phyloP scores from a whole-genome alignment of 2,888 invertebrate species.

The Drosophila neonasuta region DNA sequence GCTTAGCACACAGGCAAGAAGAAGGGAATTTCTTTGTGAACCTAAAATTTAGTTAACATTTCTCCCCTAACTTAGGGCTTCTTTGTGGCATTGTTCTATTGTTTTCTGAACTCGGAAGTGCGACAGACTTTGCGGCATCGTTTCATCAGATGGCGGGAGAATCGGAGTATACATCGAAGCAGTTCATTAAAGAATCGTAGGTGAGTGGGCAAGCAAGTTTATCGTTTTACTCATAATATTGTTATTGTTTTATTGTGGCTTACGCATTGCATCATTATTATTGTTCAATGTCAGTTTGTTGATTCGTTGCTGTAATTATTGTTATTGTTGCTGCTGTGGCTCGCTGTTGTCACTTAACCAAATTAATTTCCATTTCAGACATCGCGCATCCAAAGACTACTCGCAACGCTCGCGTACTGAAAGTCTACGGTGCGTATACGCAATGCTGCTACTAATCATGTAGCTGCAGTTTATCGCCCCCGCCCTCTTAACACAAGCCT shows the following conservation, averaged over 20 bases:
- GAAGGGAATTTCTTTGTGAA: too few relatives aligned
- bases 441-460: conserved; percentile 28
- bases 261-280: conserved; percentile 21
- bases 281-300: neutral
- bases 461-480: conserved; percentile 28
- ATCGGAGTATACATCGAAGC: conserved; percentile 78
- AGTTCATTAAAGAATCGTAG: conserved; percentile 79
- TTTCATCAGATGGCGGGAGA: conserved; percentile 88
- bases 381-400: conserved; percentile 91
- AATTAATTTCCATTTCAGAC: conserved; percentile 83
- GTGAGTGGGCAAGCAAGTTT: conserved; percentile 55
- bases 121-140: conserved; percentile 92
- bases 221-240: conserved; percentile 14
- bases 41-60: neutral
- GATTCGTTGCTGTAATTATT: conserved; percentile 2
- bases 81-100: conserved; percentile 94
- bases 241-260: conserved; percentile 22
- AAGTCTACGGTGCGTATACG: conserved; percentile 87
- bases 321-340: conserved; percentile 29
- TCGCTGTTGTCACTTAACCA: conserved; percentile 61
- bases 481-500: neutral
- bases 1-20: conserved; percentile 92
- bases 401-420: conserved; percentile 91
- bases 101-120: conserved; percentile 96
- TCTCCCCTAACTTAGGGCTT: conserved; percentile 91